These are phyloP conservation scores for Heliconius ismenius DNA, from an alignment of 2,888 invertebrate species.

Conservation along the genomic window DNA sequence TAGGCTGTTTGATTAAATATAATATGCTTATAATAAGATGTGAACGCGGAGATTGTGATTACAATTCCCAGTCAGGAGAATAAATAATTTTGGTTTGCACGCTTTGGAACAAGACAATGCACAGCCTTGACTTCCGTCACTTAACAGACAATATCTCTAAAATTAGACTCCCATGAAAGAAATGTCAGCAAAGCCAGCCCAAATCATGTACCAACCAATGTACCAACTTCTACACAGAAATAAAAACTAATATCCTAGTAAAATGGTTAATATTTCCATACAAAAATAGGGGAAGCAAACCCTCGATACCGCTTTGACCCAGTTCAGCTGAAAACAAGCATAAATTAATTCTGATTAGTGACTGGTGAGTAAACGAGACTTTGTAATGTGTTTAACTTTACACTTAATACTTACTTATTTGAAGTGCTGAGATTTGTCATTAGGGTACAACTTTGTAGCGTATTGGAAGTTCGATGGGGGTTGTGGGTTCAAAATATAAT, in stretches of 20 bases:
- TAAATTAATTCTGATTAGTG: slow-evolving; percentile 22
- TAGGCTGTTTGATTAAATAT: neutral
- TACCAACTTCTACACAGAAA: neutral
- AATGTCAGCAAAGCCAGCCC: neutral
- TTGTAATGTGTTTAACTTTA: slow-evolving; percentile 21
- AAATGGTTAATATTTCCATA: neutral
- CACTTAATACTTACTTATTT: slow-evolving; percentile 1
- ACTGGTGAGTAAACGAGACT: slow-evolving; percentile 11
- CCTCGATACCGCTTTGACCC: slow-evolving; percentile 14
- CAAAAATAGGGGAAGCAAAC: slow-evolving; percentile 8
- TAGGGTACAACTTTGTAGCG: neutral
- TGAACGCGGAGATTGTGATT: too few relatives aligned
- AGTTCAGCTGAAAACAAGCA: slow-evolving; percentile 10
- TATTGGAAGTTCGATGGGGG: too few relatives aligned
- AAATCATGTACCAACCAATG: neutral
- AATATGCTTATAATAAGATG: neutral
- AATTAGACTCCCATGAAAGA: neutral
- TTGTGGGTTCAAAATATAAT: too few relatives aligned
- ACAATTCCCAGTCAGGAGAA: too few relatives aligned
- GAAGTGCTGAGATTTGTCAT: slow-evolving; percentile 6
- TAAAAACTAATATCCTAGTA: neutral
- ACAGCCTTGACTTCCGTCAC: too few relatives aligned
- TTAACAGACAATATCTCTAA: too few relatives aligned
- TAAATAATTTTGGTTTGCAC: neutral
- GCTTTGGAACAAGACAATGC: neutral